A percentile compares a stretch with the other conserved stretches of the same genome.
phyloP scores from a whole-genome alignment of 2,888 invertebrate species.

The Exephanes ischioxanthus region DNA sequence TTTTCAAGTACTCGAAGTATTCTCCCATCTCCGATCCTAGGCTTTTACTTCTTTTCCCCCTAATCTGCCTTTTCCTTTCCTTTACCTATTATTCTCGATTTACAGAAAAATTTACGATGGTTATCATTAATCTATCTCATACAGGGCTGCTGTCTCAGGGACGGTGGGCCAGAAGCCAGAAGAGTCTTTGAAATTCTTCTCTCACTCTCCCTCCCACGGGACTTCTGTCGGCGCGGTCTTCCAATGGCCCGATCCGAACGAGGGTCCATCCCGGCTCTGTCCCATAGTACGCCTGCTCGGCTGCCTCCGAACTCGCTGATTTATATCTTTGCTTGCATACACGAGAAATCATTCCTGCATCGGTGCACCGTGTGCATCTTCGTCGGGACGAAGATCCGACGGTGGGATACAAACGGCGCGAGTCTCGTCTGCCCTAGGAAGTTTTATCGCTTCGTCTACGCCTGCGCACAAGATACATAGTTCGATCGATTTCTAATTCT shows the following conservation, averaged over 20 bases:
- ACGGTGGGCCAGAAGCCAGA: neutral
- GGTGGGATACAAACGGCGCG: constrained; percentile 8
- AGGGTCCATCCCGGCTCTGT: constrained; percentile 13
- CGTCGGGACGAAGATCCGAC: constrained; percentile 4
- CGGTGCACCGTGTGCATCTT: constrained; percentile 6
- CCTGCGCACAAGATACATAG: neutral
- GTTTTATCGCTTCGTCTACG: neutral
- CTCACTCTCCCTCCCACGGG: constrained; percentile 6
- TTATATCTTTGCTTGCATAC: constrained; percentile 57
- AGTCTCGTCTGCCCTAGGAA: constrained; percentile 1
- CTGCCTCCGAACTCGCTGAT: constrained; percentile 60
- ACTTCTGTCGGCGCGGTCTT: constrained; percentile 17
- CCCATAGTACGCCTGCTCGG: constrained; percentile 27
- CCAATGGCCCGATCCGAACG: constrained; percentile 11
- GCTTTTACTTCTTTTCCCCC: neutral
- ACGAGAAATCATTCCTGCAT: constrained; percentile 43
- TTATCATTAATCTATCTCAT: constrained; percentile 6
- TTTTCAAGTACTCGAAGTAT: neutral
- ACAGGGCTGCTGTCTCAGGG: constrained; percentile 4
- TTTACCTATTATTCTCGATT: neutral
- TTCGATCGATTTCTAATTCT: neutral
- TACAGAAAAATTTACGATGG: neutral
- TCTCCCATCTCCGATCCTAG: neutral
- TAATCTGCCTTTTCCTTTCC: neutral
- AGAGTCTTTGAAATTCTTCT: neutral